These are phyloP conservation scores for Xestia sexstrigata DNA, from an alignment of 2,888 invertebrate species.

Conservation along the genomic window DNA sequence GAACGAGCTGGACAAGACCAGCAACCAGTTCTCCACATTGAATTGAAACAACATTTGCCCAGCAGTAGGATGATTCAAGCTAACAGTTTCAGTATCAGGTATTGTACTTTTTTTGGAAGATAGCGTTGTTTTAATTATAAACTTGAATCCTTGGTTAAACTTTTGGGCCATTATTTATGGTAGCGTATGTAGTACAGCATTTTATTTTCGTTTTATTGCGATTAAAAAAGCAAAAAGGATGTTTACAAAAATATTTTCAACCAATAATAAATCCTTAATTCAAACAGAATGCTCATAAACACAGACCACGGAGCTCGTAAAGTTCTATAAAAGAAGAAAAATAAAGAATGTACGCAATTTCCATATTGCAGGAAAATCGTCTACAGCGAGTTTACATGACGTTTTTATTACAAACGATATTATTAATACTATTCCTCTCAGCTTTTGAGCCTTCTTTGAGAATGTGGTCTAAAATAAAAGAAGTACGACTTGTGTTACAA, in stretches of 20 bases:
- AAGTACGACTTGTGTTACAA: neutral
- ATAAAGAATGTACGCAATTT: slow-evolving; percentile 30
- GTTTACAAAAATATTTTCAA: neutral
- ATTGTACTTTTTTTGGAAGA: no score
- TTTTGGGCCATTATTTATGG: no score
- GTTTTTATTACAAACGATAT: slow-evolving; percentile 39
- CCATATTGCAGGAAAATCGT: slow-evolving; percentile 35
- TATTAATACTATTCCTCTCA: slow-evolving; percentile 28
- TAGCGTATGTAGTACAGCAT: no score
- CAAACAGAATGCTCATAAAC: neutral
- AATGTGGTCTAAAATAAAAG: slow-evolving; percentile 14
- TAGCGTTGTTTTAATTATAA: no score
- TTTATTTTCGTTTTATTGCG: neutral
- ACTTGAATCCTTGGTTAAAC: no score
- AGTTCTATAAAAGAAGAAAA: slow-evolving; percentile 31
- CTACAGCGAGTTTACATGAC: slow-evolving; percentile 11
- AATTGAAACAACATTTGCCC: no score
- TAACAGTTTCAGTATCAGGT: no score
- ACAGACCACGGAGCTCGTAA: slow-evolving; percentile 26
- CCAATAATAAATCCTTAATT: neutral
- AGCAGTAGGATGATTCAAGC: no score
- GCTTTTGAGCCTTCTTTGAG: slow-evolving; percentile 11
- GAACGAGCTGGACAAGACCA: no score
- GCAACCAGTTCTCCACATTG: no score
- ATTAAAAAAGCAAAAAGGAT: neutral